Evolutionary conservation across 2,888 invertebrate species (phyloP).

Genomic region (Cordylochernes scorpioides): DNA sequence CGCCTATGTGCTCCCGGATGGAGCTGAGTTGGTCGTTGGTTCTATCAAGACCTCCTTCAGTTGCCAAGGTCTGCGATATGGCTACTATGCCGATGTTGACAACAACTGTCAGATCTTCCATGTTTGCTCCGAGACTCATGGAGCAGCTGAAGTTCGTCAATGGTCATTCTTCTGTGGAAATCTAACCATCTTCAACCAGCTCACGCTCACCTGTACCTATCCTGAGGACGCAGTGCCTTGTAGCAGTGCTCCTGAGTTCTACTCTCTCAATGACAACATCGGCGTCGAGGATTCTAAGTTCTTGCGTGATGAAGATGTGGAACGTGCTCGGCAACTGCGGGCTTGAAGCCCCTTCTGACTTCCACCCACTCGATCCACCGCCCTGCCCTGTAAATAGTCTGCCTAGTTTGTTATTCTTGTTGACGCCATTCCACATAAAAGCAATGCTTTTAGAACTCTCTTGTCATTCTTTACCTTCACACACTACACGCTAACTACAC

Average conservation of each 20-base stretch:
- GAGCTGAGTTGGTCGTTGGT: slow-evolving; percentile 11
- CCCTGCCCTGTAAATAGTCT: too few relatives aligned
- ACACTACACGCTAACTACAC: too few relatives aligned
- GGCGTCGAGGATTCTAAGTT: slow-evolving; percentile 10
- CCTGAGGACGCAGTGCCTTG: slow-evolving; percentile 12
- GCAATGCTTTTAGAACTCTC: too few relatives aligned
- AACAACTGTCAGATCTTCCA: slow-evolving; percentile 14
- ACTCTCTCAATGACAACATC: slow-evolving; percentile 11
- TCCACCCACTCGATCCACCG: too few relatives aligned
- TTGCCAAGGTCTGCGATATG: slow-evolving; percentile 10
- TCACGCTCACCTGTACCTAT: slow-evolving; percentile 10
- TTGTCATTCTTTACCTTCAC: too few relatives aligned
- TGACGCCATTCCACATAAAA: too few relatives aligned
- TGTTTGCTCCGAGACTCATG: slow-evolving; percentile 11
- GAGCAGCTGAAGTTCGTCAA: slow-evolving; percentile 9
- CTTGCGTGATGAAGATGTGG: slow-evolving; percentile 10
- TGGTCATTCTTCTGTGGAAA: slow-evolving; percentile 14
- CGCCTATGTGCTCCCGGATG: slow-evolving; percentile 13
- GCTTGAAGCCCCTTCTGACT: too few relatives aligned
- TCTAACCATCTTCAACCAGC: slow-evolving; percentile 13
- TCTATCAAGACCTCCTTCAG: slow-evolving; percentile 9
- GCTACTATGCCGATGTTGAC: slow-evolving; percentile 12
- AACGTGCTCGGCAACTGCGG: too few relatives aligned
- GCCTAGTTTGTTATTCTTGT: too few relatives aligned
- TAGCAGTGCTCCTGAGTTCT: slow-evolving; percentile 10